Evolutionary conservation across 2,113 vertebrate genomes (phyloP), one percentile per base, ranked within the genome.

Genomic region (Phalacrocorax aristotelis): DNA sequence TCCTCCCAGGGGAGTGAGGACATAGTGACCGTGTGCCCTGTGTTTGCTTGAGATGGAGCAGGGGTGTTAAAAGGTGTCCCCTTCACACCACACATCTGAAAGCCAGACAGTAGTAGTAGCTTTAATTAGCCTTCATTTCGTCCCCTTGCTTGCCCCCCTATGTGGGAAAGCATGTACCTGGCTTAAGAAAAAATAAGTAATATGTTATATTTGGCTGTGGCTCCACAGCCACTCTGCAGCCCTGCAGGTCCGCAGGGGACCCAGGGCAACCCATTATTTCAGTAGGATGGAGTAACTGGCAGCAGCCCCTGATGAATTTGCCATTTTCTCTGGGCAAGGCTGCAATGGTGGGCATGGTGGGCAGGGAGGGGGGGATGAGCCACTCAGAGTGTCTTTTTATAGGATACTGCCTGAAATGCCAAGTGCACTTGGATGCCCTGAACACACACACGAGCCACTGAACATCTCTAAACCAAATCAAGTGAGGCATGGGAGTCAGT

Each of bases 191-290:
- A 78, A 91, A 74, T 10, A 40, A 58, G 30, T 15, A 32, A 9
- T 3, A 7, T 2, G 4, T 26, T n/a, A 2, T 12, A 13, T 1
- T 2, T 38, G 64, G 10, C 71, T 29, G 15, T 2, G 6, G 62
- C 87, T 72, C 48, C 10, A 6, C 54, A 54, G 38, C 17, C 48
- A 1, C 12, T n/a, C 66, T 18, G 51, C 66, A 83, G 71, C 49
- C 29, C 51, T 34, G 29, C 58, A 42, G 65, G 20, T 13, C 40
- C 6, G 4, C 38, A 4, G 46, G 12, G 29, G 3, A 3, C 7
- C 15, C 40, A 2, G 61, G 62, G n/a, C 80, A 70, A 27, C 15
- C 48, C 0, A 1, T 62, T 25, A 4, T 17, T 88, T 30, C 2
- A 4, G 20, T 10, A 61, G 70, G 55, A 83, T 60, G 61, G 46